Base-by-base conservation (phyloP, 2,888 invertebrate genomes). In the Rhopalosiphum nymphaeae region DNA sequence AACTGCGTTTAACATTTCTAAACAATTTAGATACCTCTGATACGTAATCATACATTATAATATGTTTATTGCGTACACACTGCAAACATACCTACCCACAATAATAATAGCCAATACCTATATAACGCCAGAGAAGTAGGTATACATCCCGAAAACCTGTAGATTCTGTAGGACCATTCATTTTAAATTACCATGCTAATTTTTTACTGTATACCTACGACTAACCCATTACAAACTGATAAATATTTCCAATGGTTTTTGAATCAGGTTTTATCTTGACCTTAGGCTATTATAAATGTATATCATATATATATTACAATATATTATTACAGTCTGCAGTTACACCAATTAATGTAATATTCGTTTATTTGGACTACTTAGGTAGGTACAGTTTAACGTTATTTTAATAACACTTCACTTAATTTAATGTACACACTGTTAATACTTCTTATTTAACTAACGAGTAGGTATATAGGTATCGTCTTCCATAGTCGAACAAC, bases 141-240 rank as follows among this genome's bases (percentile, higher is more conserved):
- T 26, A 26, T 46, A 56, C 53, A 53, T 84, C 16, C 29, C 42
- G 42, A 84, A 53, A 91, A 56, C 84, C 42, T 42, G 42, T 91
- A 91, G 29, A 36, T 85, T 91, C 49, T 44, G 56, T 56, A 42
- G 36, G 42, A n/a, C 84, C 78, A 42, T 91, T 84, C 10, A 29
- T 91, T 91, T 84, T 85, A 91, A 84, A 91, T 91, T 53, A 53
- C 16, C 29, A 53, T 42, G 53, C 16, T 53, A 53, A 26, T 5
- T 91, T 91, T 84, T 91, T 21, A 53, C 36, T 53, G 36, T 78
- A 36, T 4, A 67, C 36, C 36, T 78, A 78, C 16, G 13, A 16
- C n/a, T 21, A 90, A 90, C 90, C 25, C 36, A 90, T 67, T 91
- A 49, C 36, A 49, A 36, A 4, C 49, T 49, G 36, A 49, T 53